Base-by-base conservation (phyloP, 2,797 vertebrate genomes). In the Spinibarbus caldwelli region DNA sequence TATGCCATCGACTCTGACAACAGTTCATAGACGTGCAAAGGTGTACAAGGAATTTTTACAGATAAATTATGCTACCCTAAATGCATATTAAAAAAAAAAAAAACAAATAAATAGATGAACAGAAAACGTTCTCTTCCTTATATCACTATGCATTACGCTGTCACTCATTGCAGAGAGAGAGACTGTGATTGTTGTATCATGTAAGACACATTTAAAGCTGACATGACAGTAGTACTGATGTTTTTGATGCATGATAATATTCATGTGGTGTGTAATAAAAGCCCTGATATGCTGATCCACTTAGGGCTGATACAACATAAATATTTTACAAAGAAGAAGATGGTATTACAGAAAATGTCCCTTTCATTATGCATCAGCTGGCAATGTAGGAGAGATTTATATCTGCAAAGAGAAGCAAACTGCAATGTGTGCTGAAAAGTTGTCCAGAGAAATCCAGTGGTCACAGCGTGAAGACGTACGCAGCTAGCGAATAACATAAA, bases 181-280 rank as follows among this genome's bases (percentile, higher is more conserved):
- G 15, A 10, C n/a, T 52, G 5, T 81, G 34, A 70, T 54, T 43
- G n/a, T 14, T 43, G 17, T 64, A 64, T 15, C 52, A 59, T 54
- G 26, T 11, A 79, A 47, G 26, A 79, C 5, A 4, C 15, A 82
- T 62, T 70, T 68, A 76, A 72, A 83, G 14, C 85, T 87, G 79
- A 80, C 78, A 87, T 67, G 80, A 52, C 29, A 84, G 31, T 19
- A 62, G 5, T 29, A 83, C n/a, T 11, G 36, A 34, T 52, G 5
- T 43, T 52, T 81, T 54, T 73, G 23, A 86, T 72, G 62, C 85
- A 81, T 52, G 78, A 54, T 31, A 36, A 80, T 75, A 80, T n/a
- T 71, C 31, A 31, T 21, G 0, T 10, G 14, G 23, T n/a, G 2
- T 78, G 31, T 59, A 26, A 38, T 78, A 64, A 49, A 78, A 72